These are phyloP conservation scores for Halictus quadricinctus DNA, from an alignment of 2,888 invertebrate species.

Conservation along the genomic window DNA sequence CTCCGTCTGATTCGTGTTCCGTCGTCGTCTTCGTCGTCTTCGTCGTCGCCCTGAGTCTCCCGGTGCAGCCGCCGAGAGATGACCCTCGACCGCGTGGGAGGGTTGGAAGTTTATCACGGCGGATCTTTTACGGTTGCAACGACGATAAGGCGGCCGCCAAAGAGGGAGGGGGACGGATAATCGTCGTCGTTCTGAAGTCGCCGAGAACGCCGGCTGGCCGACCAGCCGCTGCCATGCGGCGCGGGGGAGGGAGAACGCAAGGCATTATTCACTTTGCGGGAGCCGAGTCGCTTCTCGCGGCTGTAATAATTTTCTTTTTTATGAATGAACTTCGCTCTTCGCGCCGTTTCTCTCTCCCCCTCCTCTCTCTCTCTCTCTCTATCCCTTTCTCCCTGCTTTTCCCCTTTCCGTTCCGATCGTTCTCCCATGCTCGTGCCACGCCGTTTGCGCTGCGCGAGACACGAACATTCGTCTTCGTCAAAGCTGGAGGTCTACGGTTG, in stretches of 20 bases:
- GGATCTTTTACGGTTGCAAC: slow-evolving; percentile 72
- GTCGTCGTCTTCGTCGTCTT: background rate
- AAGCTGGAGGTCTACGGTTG: slow-evolving; percentile 35
- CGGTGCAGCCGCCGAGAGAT: slow-evolving; percentile 19
- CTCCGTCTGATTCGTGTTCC: slow-evolving; percentile 21
- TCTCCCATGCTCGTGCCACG: background rate
- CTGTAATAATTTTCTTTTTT: slow-evolving; percentile 72
- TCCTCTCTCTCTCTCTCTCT: slow-evolving; percentile 19
- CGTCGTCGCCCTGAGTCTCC: background rate
- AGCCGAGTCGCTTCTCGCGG: slow-evolving; percentile 68
- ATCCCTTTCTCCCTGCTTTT: slow-evolving; percentile 11
- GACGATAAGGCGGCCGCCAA: slow-evolving; percentile 34
- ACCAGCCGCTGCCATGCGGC: slow-evolving; percentile 7
- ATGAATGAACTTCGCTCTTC: slow-evolving; percentile 68
- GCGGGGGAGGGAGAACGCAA: slow-evolving; percentile 7
- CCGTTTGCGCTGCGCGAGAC: slow-evolving; percentile 34
- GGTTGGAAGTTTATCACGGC: slow-evolving; percentile 69
- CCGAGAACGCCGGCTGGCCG: slow-evolving; percentile 27
- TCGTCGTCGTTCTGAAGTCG: slow-evolving; percentile 61
- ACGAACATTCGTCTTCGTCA: slow-evolving; percentile 63
- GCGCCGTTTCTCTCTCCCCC: slow-evolving; percentile 13
- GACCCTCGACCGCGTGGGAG: slow-evolving; percentile 52
- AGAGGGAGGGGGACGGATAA: slow-evolving; percentile 40
- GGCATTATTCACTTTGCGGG: slow-evolving; percentile 72
- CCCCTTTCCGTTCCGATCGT: background rate